phyloP scores from a whole-genome alignment of 2,113 vertebrate genomes.

The Brienomyrus longianalis region DNA sequence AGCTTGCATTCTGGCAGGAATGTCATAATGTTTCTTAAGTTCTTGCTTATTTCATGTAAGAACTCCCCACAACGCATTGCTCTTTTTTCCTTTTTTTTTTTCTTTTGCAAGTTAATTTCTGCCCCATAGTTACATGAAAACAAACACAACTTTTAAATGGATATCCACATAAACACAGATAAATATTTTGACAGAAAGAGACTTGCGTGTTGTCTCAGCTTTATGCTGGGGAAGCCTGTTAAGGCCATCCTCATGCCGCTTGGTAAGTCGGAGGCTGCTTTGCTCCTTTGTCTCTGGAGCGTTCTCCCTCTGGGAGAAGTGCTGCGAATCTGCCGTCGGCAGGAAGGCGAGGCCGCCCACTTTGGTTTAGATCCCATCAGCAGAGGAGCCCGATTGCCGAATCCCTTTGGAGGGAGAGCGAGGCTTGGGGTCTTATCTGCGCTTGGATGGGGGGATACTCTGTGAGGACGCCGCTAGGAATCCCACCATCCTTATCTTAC shows the following conservation, averaged over 20 bases:
- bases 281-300: background rate
- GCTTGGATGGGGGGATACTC: background rate
- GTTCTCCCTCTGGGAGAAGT: background rate
- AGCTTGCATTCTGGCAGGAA: background rate
- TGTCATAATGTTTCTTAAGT: background rate
- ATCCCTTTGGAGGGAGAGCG: background rate
- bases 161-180: background rate
- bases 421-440: slow-evolving; percentile 27
- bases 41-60: background rate
- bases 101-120: background rate
- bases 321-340: background rate
- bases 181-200: background rate
- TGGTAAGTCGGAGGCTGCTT: background rate
- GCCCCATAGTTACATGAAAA: background rate
- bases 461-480: slow-evolving; percentile 11
- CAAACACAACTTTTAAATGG: background rate
- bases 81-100: background rate
- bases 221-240: background rate
- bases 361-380: slow-evolving; percentile 8
- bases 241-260: background rate
- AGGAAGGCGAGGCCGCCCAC: background rate
- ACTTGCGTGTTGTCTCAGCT: background rate
- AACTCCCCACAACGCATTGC: background rate
- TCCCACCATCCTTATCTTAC: slow-evolving; percentile 12
- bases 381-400: slow-evolving; percentile 23